Conservation (phyloP, 2,888 invertebrate species). For the Melanargia galathea region DNA sequence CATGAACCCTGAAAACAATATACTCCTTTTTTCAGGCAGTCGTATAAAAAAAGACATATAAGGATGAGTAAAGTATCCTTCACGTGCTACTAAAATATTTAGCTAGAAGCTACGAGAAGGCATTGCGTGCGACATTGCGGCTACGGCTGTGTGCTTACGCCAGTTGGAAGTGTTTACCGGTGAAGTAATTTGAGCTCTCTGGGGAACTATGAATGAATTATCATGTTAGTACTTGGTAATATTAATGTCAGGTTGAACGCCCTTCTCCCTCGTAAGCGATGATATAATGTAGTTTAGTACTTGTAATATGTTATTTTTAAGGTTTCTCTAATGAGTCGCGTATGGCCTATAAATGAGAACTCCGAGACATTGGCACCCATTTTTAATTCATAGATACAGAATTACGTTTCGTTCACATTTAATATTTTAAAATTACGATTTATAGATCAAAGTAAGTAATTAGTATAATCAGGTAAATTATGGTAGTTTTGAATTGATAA, state of each 20-base stretch:
- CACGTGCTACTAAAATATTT: slow-evolving; percentile 31
- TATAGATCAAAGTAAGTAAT: too few species aligned
- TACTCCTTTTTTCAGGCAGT: too few species aligned
- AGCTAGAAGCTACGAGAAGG: slow-evolving; percentile 19
- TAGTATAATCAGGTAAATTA: too few species aligned
- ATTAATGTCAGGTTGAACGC: slow-evolving; percentile 3
- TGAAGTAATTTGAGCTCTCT: slow-evolving; percentile 30
- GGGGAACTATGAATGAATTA: slow-evolving; percentile 36
- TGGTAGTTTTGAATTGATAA: too few species aligned
- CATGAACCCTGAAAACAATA: too few species aligned
- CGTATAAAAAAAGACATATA: neutral
- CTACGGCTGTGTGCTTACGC: slow-evolving; percentile 21
- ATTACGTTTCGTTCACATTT: too few species aligned
- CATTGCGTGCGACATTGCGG: slow-evolving; percentile 35
- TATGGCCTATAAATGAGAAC: neutral
- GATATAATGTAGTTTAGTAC: neutral
- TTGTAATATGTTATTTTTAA: neutral
- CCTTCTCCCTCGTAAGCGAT: neutral
- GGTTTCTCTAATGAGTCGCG: neutral
- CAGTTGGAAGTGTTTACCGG: slow-evolving; percentile 27
- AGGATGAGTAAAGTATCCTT: neutral
- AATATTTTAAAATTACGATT: too few species aligned
- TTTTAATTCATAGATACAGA: too few species aligned
- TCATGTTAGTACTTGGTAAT: slow-evolving; percentile 26
- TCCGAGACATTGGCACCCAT: neutral